These are phyloP conservation scores for Buphagus erythrorhynchus DNA, from an alignment of 2,797 vertebrate species.

Conservation along the genomic window DNA sequence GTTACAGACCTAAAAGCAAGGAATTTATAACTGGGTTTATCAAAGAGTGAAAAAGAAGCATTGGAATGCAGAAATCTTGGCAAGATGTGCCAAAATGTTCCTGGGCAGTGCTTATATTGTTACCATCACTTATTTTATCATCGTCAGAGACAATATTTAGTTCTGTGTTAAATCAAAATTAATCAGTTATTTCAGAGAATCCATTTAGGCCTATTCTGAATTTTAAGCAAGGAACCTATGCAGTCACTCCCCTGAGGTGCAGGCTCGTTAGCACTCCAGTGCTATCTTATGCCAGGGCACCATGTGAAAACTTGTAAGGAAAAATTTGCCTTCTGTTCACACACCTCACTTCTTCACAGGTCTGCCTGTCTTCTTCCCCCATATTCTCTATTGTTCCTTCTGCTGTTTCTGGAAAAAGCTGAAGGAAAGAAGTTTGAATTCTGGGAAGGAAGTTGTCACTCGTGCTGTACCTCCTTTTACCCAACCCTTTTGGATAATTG, in stretches of 20 bases:
- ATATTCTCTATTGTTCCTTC: neutral
- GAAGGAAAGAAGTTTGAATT: slow-evolving; percentile 31
- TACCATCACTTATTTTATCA: neutral
- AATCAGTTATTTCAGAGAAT: neutral
- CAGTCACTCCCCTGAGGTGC: neutral
- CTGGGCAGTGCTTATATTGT: neutral
- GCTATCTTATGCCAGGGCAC: neutral
- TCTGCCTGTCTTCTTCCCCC: neutral
- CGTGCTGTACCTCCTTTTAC: neutral
- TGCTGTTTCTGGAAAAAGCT: neutral
- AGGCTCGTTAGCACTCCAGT: neutral
- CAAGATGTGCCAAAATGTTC: neutral
- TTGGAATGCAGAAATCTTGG: neutral
- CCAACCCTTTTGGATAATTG: neutral
- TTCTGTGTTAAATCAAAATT: neutral
- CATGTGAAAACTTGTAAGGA: neutral
- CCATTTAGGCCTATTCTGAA: neutral
- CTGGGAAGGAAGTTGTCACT: slow-evolving; percentile 6
- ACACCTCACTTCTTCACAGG: neutral
- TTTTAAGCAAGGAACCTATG: neutral
- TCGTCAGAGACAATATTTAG: neutral
- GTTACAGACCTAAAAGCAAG: neutral
- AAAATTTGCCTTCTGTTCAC: neutral
- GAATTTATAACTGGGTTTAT: neutral
- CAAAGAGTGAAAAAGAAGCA: neutral